phyloP scores from a whole-genome alignment of 2,888 invertebrate genomes.

The Drosophila nr. medialis region DNA sequence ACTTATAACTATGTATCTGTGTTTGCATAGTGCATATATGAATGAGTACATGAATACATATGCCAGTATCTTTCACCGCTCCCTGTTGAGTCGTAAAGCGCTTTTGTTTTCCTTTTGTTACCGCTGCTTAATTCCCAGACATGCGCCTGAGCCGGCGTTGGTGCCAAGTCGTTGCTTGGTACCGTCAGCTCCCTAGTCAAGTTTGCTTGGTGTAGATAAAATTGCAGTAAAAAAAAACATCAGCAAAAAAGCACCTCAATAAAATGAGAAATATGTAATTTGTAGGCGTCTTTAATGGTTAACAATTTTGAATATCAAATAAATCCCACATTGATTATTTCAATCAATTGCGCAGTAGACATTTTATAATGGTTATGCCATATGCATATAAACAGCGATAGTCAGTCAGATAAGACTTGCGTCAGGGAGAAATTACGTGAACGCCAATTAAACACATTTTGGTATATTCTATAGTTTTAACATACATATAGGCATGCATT shows the following conservation, averaged over 20 bases:
- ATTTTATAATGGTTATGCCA: constrained; percentile 13
- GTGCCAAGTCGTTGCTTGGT: constrained; percentile 73
- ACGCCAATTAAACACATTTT: constrained; percentile 21
- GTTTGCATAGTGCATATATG: constrained; percentile 22
- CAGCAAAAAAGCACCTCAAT: constrained; percentile 19
- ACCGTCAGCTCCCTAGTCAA: constrained; percentile 46
- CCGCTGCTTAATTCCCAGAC: constrained; percentile 65
- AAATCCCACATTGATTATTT: constrained; percentile 22
- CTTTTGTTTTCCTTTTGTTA: constrained; percentile 58
- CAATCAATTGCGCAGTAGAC: constrained; percentile 41
- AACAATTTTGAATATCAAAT: constrained; percentile 21
- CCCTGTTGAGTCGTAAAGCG: constrained; percentile 29
- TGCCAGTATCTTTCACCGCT: constrained; percentile 41
- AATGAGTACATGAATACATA: constrained; percentile 5
- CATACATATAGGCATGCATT: neutral
- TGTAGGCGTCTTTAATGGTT: constrained; percentile 4
- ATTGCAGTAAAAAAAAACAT: constrained; percentile 13
- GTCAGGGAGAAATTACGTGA: constrained; percentile 19
- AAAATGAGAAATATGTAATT: constrained; percentile 18
- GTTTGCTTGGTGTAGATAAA: constrained; percentile 4
- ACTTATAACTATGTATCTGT: constrained; percentile 20
- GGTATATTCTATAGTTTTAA: neutral
- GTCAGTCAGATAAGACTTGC: constrained; percentile 3
- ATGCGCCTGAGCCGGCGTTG: constrained; percentile 49
- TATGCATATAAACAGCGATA: constrained; percentile 26